Conservation (phyloP, 2,113 vertebrate genomes). For the Pampusana beccarii region DNA sequence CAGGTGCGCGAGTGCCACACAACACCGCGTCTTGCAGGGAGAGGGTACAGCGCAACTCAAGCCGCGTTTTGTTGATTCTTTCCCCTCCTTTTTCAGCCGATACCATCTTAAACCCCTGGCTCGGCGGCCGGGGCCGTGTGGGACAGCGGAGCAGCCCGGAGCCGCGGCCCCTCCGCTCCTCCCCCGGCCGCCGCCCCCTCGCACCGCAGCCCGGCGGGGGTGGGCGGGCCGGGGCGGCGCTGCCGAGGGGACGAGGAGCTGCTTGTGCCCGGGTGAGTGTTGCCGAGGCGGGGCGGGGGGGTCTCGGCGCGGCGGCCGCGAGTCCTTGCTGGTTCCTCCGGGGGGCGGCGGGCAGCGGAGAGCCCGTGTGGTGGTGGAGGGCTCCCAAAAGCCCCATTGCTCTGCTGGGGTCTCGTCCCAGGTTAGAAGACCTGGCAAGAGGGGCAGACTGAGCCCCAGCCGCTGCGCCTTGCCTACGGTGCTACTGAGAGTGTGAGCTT, state of each 20-base stretch:
- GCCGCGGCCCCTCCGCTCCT: too few relatives aligned
- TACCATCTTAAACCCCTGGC: neutral
- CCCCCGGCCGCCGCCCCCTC: neutral
- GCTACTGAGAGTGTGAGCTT: accelerated
- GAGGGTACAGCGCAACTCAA: neutral
- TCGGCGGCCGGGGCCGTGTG: accelerated
- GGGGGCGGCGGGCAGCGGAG: accelerated
- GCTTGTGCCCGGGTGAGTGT: too few relatives aligned
- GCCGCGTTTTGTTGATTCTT: accelerated
- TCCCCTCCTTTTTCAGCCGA: accelerated
- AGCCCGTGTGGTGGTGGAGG: accelerated
- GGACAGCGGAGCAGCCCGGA: neutral
- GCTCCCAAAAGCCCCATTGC: accelerated
- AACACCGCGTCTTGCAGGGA: accelerated
- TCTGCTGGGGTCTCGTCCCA: neutral
- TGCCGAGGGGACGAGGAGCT: too few relatives aligned
- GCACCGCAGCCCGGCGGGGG: neutral
- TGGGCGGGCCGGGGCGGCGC: too few relatives aligned
- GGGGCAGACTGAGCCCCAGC: neutral
- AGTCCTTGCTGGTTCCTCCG: accelerated
- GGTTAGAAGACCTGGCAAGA: neutral
- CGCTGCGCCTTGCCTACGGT: accelerated
- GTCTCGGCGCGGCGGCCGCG: neutral
- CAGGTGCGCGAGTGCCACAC: accelerated
- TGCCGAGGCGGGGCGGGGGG: neutral